These are phyloP conservation scores for Chiloscyllium plagiosum DNA, from an alignment of 2,113 vertebrate genomes.

Conservation along the genomic window DNA sequence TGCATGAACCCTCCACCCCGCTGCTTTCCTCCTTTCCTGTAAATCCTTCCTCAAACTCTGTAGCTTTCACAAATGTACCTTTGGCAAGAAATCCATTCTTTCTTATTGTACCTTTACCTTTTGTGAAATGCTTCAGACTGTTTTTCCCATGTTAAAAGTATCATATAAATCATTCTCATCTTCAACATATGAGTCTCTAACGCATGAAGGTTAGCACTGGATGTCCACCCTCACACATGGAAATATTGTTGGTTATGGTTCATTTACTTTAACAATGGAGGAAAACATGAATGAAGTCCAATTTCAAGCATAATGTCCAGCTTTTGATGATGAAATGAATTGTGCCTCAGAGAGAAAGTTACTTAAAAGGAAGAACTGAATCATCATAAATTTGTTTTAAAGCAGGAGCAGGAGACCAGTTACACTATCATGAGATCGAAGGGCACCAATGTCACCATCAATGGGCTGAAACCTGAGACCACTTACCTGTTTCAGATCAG, in stretches of 20 bases:
- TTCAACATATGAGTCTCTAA: neutral
- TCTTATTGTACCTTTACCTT: neutral
- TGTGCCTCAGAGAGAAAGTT: neutral
- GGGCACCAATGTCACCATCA: conserved; percentile 88
- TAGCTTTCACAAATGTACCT: too few species aligned
- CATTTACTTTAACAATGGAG: neutral
- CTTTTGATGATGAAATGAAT: neutral
- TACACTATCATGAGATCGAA: conserved; percentile 92
- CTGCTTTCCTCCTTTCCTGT: neutral
- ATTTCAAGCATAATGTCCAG: neutral
- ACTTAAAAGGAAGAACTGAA: neutral
- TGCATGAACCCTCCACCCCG: neutral
- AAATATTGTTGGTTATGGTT: neutral
- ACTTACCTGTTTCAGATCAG: conserved; percentile 92
- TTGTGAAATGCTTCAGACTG: neutral
- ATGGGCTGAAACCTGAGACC: conserved; percentile 86
- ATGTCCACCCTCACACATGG: too few species aligned
- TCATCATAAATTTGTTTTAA: conserved; percentile 44
- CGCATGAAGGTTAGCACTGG: neutral
- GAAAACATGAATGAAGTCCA: neutral
- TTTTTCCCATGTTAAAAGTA: neutral
- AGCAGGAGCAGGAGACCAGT: conserved; percentile 99
- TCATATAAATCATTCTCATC: neutral
- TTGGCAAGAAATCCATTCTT: neutral
- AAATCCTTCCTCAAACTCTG: neutral